A percentile compares a stretch with the other conserved stretches of the same genome.
phyloP scores from a whole-genome alignment of 2,888 invertebrate species.

The Hyles lineata region DNA sequence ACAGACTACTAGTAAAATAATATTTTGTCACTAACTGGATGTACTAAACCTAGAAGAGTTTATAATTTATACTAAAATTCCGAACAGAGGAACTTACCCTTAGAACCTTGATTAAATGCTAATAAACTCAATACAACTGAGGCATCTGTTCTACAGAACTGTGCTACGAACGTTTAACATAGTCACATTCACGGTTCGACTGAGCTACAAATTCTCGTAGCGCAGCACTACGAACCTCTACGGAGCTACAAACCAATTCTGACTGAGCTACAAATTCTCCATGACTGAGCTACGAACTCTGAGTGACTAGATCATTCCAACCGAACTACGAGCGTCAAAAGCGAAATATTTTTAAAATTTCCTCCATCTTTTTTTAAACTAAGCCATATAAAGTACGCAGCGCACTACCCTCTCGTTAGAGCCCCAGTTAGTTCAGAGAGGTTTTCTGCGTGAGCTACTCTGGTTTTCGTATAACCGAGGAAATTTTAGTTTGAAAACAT shows the following conservation, averaged over 20 bases:
- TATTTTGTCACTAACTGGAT: too few relatives aligned
- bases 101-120: too few relatives aligned
- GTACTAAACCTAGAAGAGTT: too few relatives aligned
- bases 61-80: too few relatives aligned
- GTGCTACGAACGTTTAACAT: background rate
- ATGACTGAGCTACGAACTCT: background rate
- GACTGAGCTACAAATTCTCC: background rate
- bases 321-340: background rate
- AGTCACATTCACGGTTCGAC: background rate
- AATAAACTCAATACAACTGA: too few relatives aligned
- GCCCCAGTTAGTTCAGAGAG: slow-evolving; percentile 29
- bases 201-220: background rate
- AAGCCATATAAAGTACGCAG: slow-evolving; percentile 18
- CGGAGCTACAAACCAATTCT: background rate
- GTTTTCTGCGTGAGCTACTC: slow-evolving; percentile 28
- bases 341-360: background rate
- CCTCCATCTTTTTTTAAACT: slow-evolving; percentile 17
- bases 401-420: slow-evolving; percentile 27
- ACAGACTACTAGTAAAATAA: too few relatives aligned
- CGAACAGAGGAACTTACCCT: too few relatives aligned
- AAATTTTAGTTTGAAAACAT: slow-evolving; percentile 23
- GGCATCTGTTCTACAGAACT: background rate
- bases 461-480: slow-evolving; percentile 10
- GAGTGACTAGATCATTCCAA: background rate
- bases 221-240: background rate